These are phyloP conservation scores for Gopherus evgoodei DNA, from an alignment of 2,113 vertebrate species.

Conservation along the genomic window DNA sequence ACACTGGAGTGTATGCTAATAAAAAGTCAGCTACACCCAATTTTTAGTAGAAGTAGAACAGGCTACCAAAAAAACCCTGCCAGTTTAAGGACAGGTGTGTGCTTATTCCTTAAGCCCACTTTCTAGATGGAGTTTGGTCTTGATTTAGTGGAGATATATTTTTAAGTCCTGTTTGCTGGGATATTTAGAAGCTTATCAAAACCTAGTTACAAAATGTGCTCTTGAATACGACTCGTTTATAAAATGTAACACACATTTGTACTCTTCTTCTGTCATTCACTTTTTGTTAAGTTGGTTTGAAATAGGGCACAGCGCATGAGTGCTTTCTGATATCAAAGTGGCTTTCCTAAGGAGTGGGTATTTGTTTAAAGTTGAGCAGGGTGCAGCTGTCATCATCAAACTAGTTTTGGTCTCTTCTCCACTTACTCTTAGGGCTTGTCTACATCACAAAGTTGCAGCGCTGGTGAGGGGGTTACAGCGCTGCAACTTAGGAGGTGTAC, in stretches of 20 bases:
- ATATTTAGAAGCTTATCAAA: background rate
- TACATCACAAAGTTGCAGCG: too few species aligned
- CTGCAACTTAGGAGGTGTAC: too few species aligned
- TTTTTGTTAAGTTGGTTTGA: background rate
- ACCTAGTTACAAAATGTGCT: background rate
- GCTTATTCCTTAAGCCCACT: background rate
- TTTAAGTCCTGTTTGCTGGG: accelerated
- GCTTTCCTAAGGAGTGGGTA: background rate
- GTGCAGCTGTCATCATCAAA: background rate
- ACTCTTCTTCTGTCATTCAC: background rate
- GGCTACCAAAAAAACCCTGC: background rate
- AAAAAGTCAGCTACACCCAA: background rate
- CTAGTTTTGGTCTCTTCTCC: background rate
- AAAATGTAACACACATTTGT: background rate
- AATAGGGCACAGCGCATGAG: accelerated
- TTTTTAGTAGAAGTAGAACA: background rate
- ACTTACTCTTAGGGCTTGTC: background rate
- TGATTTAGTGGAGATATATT: background rate
- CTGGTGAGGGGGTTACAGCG: too few species aligned
- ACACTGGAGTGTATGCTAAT: background rate
- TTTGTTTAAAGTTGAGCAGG: accelerated
- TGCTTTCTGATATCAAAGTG: accelerated
- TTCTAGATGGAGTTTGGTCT: background rate
- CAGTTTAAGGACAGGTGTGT: background rate
- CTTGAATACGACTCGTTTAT: background rate